These are phyloP conservation scores for Indri indri DNA, from an alignment of 2,113 vertebrate genomes.

Conservation along the genomic window DNA sequence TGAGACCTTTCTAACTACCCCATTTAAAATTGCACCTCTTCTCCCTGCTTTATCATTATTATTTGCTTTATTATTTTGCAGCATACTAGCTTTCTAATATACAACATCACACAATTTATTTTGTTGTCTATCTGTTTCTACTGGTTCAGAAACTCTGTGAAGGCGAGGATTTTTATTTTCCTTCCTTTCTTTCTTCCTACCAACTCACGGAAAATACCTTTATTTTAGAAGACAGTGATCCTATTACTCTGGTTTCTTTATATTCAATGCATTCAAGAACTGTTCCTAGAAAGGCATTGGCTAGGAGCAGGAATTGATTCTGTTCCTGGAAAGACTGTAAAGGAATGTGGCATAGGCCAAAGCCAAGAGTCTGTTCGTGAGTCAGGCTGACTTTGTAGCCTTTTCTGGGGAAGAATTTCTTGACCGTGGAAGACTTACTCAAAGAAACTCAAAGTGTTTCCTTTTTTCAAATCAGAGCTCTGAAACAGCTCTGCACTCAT, in stretches of 20 bases:
- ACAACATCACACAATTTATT: not conserved
- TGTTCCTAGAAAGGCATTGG: not conserved
- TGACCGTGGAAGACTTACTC: not conserved
- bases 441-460: not conserved
- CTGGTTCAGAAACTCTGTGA: not conserved
- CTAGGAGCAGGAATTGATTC: not conserved
- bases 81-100: not conserved
- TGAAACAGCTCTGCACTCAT: not conserved
- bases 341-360: not conserved
- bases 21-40: not conserved
- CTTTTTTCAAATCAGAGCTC: not conserved
- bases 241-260: not conserved
- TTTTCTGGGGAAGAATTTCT: not conserved
- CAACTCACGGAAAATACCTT: not conserved
- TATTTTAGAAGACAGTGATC: not conserved
- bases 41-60: not conserved
- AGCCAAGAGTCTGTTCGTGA: not conserved
- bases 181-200: not conserved
- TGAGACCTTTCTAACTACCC: not conserved
- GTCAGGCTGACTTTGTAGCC: not conserved
- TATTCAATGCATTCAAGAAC: not conserved
- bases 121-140: not conserved
- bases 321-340: not conserved
- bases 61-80: not conserved
- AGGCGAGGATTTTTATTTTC: not conserved